Base-by-base conservation (phyloP, 2,888 invertebrate genomes). In the Galerucella calmariensis region DNA sequence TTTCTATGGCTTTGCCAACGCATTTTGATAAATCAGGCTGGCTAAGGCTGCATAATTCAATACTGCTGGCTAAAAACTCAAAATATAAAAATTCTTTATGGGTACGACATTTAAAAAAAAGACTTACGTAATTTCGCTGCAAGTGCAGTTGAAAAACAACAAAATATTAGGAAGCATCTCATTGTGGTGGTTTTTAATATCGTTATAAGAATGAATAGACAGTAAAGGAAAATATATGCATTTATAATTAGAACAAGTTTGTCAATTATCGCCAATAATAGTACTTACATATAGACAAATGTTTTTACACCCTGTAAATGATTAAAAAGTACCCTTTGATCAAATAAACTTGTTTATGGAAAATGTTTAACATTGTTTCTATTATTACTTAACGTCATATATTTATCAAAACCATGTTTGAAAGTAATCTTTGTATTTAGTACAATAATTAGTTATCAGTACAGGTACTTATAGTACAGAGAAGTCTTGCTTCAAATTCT, bases 21-120 rank as follows among this genome's bases (percentile, higher is more conserved):
- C 93, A 93, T 63, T 91, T 89, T 81, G 90, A 89, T 51, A 92
- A 87, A 77, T 90, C 88, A 0, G 88, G 86, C 79, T 91, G 90
- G 8, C 74, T 73, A 67, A 71, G 77, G 41, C 77, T 75, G 62
- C 80, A 80, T 3, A 69, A 6, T 35, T 56, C 51, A 6, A 77
- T 62, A 2, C 66, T 73, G 41, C 58, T 58, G 48, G 69, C 65
- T 65, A 68, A 68, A 67, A 68, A 41, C 8, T 11, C 5, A 56
- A 58, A 27, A 16, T 58, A 16, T 58, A 9, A 14, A 35, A 35
- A 35, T 35, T 8, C 35, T 35, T 35, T 35, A 6, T 8, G 8
- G 0, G 8, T 8, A 8, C 0, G 0, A 41, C 24, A 62, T 48
- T 48, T 51, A 16, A 58, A 66, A 58, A 16, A 53, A 41, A 46